Conservation (phyloP, 2,113 vertebrate species). For the Chroicocephalus ridibundus region DNA sequence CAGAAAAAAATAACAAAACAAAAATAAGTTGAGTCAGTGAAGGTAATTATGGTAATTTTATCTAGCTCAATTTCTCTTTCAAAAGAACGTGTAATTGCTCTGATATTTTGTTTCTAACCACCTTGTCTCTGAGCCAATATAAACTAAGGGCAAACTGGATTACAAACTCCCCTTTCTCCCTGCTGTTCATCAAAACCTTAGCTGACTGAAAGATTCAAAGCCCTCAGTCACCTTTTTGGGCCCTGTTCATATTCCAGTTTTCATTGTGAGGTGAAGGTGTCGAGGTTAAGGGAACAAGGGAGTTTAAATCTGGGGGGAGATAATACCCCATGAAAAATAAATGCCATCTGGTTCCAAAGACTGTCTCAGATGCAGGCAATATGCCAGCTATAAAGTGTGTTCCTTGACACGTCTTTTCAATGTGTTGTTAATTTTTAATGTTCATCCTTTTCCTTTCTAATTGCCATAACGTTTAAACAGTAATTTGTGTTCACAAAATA, state of each 20-base stretch:
- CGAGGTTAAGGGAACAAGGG: not conserved
- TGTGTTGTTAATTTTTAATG: not conserved
- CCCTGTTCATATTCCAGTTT: not conserved
- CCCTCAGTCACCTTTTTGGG: not conserved
- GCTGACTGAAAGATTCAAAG: not conserved
- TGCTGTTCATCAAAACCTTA: not conserved
- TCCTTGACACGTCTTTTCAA: not conserved
- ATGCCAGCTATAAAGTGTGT: not conserved
- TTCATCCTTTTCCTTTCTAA: not conserved
- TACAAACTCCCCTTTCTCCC: not conserved
- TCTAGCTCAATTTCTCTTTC: not conserved
- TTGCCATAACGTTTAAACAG: not conserved
- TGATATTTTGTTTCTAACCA: constrained; percentile 11
- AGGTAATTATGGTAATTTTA: not conserved
- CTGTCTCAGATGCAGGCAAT: not conserved
- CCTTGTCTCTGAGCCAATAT: not conserved
- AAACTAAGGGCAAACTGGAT: not conserved
- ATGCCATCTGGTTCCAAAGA: not conserved
- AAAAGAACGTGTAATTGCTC: not conserved
- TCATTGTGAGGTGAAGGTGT: not conserved
- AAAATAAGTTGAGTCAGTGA: not conserved
- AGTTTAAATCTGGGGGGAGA: not conserved
- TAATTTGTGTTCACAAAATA: not conserved
- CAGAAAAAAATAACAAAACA: not conserved
- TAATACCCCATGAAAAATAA: not conserved